These are phyloP conservation scores for Epinephelus cyanopodus DNA, from an alignment of 2,113 vertebrate genomes.

Conservation along the genomic window DNA sequence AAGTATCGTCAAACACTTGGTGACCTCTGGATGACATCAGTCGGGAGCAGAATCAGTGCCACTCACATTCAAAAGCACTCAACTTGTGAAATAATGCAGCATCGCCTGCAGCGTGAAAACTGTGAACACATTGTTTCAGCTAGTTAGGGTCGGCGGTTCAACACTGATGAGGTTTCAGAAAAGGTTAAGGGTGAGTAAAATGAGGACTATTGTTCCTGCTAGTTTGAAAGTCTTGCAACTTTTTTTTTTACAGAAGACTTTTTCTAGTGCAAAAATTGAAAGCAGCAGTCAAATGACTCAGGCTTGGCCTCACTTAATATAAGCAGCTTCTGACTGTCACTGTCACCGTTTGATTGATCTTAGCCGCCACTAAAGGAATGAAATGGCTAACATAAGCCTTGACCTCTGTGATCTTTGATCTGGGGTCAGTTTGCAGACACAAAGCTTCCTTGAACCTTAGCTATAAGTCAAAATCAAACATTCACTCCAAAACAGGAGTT, in stretches of 20 bases:
- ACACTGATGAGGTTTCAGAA: background rate
- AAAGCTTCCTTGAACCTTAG: slow-evolving; percentile 10
- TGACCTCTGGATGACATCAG: slow-evolving; percentile 30
- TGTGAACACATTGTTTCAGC: background rate
- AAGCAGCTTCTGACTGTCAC: slow-evolving; percentile 4
- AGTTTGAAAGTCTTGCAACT: background rate
- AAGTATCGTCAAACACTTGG: slow-evolving; percentile 8
- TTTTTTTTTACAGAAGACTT: background rate
- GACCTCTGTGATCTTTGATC: slow-evolving; percentile 32
- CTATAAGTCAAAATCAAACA: slow-evolving; percentile 12
- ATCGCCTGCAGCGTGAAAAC: slow-evolving; percentile 4
- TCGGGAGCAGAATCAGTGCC: slow-evolving; percentile 6
- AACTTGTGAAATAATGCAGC: slow-evolving; percentile 11
- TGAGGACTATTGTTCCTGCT: background rate
- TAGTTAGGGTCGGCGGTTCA: background rate
- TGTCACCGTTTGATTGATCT: slow-evolving; percentile 12
- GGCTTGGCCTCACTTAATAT: background rate
- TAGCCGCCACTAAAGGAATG: slow-evolving; percentile 16
- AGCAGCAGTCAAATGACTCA: background rate
- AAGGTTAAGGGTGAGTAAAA: slow-evolving; percentile 14
- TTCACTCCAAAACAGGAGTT: background rate
- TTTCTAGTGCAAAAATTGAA: background rate
- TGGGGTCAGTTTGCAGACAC: slow-evolving; percentile 1
- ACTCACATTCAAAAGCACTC: slow-evolving; percentile 21
- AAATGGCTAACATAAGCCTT: background rate